A percentile compares a stretch with the other conserved stretches of the same genome.
Conservation (phyloP, 2,888 invertebrate genomes). For the Agonopterix alstromeriana region DNA sequence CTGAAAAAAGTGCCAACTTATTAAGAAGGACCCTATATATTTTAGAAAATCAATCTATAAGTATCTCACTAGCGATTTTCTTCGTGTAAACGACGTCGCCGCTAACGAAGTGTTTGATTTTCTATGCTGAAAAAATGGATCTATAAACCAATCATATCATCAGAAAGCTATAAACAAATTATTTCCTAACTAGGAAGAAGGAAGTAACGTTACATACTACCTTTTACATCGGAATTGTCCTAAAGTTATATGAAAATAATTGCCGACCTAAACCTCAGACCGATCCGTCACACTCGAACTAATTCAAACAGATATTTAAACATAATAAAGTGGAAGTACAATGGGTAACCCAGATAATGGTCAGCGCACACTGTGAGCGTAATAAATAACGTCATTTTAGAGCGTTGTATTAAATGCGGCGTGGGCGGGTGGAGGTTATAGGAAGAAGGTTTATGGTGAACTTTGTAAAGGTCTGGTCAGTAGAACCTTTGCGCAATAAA, state of each 20-base stretch:
- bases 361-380: conserved; percentile 38
- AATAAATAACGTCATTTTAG: conserved; percentile 67
- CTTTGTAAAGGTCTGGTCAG: conserved; percentile 11
- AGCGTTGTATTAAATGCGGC: conserved; percentile 35
- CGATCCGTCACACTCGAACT: conserved; percentile 35
- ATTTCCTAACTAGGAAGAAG: no score
- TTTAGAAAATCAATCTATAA: no score
- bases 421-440: conserved; percentile 27
- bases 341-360: conserved; percentile 52
- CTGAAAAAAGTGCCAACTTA: no score
- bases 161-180: no score
- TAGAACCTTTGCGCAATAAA: neutral
- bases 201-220: no score
- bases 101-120: no score
- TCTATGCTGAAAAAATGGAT: no score
- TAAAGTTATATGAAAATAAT: neutral
- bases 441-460: conserved; percentile 19
- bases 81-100: no score
- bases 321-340: conserved; percentile 41
- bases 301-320: conserved; percentile 41
- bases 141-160: no score
- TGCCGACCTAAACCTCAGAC: neutral
- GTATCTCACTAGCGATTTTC: no score
- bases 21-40: no score
- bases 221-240: neutral